Base-by-base conservation (phyloP, 2,888 invertebrate species). In the Ectemnius lituratus region DNA sequence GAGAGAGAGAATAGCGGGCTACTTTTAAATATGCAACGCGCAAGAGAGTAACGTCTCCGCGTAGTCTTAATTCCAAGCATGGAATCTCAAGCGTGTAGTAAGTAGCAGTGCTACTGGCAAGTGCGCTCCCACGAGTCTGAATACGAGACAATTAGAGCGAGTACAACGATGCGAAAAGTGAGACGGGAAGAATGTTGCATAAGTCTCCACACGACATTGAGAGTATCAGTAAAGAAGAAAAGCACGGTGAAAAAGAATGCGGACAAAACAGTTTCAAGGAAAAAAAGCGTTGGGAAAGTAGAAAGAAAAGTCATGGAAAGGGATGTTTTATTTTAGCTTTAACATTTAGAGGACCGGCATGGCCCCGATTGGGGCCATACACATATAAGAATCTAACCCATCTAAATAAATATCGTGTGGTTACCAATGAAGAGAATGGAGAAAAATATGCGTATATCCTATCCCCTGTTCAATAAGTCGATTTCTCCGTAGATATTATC, bases 91-190 rank as follows among this genome's bases (percentile, higher is more conserved):
- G 67, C 61, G 72, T 61, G 20, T 59, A 28, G 45, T 60, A 68
- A 70, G 63, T 20, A 11, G 37, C 37, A 37, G 8, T 37, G 37
- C 37, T 11, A 62, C 49, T 59, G 13, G 49, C 47, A 23, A 64
- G 65, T 71, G 62, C 52, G 61, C 62, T 68, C 58, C 57, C 46
- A 5, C 28, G n/a, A 47, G 28, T 16, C 47, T 61, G 37, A 57
- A 59, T 56, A 67, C 62, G 62, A 68, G 49, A 78, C 73, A 68
- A 80, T 80, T 75, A 70, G 71, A 62, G n/a, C 27, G 52, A 52
- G 16, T 5, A 52, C 8, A 37, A 8, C 6, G 8, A 14, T 52
- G n/a, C n/a, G 52, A 52, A 4, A 52, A n/a, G n/a, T 1, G n/a
- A 6, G n/a, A 16, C 16, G 52, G 52, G 16, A 4, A 52, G 11